phyloP scores from a whole-genome alignment of 2,888 invertebrate genomes.

The Eremobia ochroleuca region DNA sequence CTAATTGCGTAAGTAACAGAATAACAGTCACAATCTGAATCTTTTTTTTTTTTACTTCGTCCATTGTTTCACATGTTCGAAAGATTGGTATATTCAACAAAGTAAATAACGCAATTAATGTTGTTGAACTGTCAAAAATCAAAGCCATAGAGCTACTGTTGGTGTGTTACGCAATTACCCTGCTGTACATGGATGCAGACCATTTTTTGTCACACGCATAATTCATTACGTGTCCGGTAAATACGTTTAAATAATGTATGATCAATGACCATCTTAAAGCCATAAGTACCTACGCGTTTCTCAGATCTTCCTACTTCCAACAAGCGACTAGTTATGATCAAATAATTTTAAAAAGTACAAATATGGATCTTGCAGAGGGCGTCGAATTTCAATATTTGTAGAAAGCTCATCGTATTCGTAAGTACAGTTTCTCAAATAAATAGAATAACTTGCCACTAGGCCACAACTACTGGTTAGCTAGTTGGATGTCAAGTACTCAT shows the following conservation, averaged over 20 bases:
- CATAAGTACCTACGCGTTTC: slow-evolving; percentile 1
- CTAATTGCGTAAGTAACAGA: background rate
- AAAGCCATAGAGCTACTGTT: background rate
- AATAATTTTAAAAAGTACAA: slow-evolving; percentile 53
- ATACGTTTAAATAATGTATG: slow-evolving; percentile 6
- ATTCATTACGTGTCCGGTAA: slow-evolving; percentile 7
- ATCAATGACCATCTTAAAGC: background rate
- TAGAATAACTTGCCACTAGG: slow-evolving; percentile 37
- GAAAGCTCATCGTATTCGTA: slow-evolving; percentile 64
- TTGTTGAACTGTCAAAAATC: background rate
- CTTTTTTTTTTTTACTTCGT: background rate
- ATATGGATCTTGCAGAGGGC: slow-evolving; percentile 51
- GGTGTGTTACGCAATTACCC: background rate
- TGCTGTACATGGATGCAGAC: background rate
- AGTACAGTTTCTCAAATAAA: slow-evolving; percentile 54
- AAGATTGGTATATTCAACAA: background rate
- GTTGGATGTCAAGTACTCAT: slow-evolving; percentile 40
- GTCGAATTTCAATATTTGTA: slow-evolving; percentile 70
- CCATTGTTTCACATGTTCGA: background rate
- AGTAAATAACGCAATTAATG: background rate
- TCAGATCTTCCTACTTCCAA: slow-evolving; percentile 1
- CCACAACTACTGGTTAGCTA: slow-evolving; percentile 25
- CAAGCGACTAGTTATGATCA: slow-evolving; percentile 19
- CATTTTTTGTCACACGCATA: slow-evolving; percentile 18
- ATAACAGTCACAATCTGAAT: background rate